A percentile compares a stretch with the other conserved stretches of the same genome.
Evolutionary conservation across 1,140 invertebrate genomes (phyloP).

Genomic region (Periplaneta americana): DNA sequence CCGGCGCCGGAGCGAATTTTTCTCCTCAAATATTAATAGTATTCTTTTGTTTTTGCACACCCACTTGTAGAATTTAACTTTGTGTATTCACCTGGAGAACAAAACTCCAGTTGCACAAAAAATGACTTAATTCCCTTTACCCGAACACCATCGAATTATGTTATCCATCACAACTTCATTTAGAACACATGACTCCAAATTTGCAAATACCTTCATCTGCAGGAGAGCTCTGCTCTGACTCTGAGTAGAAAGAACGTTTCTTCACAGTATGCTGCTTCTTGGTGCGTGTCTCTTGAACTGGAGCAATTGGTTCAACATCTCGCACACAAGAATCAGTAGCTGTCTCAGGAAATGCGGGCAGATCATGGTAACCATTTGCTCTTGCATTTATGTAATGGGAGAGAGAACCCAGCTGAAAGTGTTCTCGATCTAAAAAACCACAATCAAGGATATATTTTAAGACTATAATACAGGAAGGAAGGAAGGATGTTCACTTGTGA

Average conservation of each 20-base stretch:
- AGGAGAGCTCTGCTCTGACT: constrained; percentile 28
- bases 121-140: no score
- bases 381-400: constrained; percentile 89
- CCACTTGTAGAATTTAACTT: no score
- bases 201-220: constrained; percentile 13
- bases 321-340: constrained; percentile 73
- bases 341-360: constrained; percentile 78
- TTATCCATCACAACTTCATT: neutral
- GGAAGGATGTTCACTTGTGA: no score
- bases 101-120: no score
- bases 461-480: no score
- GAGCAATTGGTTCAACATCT: constrained; percentile 57
- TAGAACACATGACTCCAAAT: neutral
- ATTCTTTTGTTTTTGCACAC: no score
- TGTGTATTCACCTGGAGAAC: no score
- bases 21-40: no score
- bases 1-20: no score
- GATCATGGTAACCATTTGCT: constrained; percentile 79
- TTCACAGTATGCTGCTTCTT: constrained; percentile 34
- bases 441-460: no score
- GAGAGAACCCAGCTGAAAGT: constrained; percentile 90
- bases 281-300: constrained; percentile 9
- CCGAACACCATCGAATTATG: no score
- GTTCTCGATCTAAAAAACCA: constrained; percentile 60
- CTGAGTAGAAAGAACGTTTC: constrained; percentile 31